Conservation (phyloP, 2,888 invertebrate species). For the Galeruca laticollis region DNA sequence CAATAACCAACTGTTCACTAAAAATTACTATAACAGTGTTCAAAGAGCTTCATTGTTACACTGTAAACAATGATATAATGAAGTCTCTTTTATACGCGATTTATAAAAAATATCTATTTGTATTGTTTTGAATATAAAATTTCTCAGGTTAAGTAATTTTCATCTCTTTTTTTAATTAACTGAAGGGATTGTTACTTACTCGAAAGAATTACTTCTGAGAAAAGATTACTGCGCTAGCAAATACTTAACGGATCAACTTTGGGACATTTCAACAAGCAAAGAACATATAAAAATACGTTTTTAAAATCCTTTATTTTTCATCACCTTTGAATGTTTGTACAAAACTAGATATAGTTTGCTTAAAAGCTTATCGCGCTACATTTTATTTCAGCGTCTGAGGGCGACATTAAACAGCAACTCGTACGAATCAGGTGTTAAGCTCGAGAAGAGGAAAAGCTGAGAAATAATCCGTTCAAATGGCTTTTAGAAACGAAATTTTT, state of each 20-base stretch:
- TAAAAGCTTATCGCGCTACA: slow-evolving; percentile 14
- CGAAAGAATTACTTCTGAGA: too few species aligned
- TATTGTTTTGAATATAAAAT: too few species aligned
- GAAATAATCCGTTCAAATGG: slow-evolving; percentile 42
- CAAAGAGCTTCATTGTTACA: too few species aligned
- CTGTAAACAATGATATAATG: too few species aligned
- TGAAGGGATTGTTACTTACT: too few species aligned
- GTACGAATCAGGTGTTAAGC: slow-evolving; percentile 38
- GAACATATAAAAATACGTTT: not conserved
- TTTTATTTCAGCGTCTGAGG: slow-evolving; percentile 22
- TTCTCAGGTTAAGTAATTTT: too few species aligned
- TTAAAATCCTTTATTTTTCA: not conserved
- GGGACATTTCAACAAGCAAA: not conserved
- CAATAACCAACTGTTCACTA: too few species aligned
- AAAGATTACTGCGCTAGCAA: not conserved
- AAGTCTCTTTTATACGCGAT: too few species aligned
- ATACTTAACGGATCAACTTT: not conserved
- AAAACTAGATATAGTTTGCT: slow-evolving; percentile 8
- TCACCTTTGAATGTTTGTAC: not conserved
- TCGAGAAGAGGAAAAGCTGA: slow-evolving; percentile 28
- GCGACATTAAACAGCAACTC: slow-evolving; percentile 34
- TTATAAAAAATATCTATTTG: too few species aligned
- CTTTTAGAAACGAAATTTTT: slow-evolving; percentile 42
- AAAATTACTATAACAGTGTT: too few species aligned
- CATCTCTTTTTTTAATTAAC: too few species aligned